phyloP scores from a whole-genome alignment of 2,888 invertebrate species.

The Candidula unifasciata region DNA sequence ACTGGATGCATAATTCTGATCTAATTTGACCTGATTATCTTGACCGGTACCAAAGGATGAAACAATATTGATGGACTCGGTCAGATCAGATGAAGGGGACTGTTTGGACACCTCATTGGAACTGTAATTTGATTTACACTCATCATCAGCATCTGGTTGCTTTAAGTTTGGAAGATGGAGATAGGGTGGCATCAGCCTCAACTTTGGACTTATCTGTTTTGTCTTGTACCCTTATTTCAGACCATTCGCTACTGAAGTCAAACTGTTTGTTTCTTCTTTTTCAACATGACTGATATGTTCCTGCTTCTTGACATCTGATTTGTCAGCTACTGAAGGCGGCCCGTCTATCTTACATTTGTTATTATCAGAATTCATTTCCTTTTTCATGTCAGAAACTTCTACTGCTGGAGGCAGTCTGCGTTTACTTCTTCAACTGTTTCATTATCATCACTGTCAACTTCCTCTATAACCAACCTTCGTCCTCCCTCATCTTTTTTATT shows the following conservation, averaged over 20 bases:
- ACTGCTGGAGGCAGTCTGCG: slow-evolving; percentile 47
- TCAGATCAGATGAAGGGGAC: neutral
- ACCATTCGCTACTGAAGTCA: too few species aligned
- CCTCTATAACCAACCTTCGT: slow-evolving; percentile 57
- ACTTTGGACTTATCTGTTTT: neutral
- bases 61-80: neutral
- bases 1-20: too few species aligned
- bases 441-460: slow-evolving; percentile 50
- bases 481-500: slow-evolving; percentile 56
- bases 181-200: neutral
- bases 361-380: too few species aligned
- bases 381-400: slow-evolving; percentile 24
- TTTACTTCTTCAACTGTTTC: slow-evolving; percentile 45
- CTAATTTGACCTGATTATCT: neutral
- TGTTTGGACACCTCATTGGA: neutral
- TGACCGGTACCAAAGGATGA: neutral
- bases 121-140: neutral
- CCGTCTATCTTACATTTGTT: neutral
- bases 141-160: too few species aligned
- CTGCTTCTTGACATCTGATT: neutral
- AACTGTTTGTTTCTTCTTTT: too few species aligned
- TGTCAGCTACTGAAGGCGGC: neutral
- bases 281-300: too few species aligned
- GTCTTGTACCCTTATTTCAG: neutral
- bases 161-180: neutral